These are phyloP conservation scores for Pseudopleuronectes americanus DNA, from an alignment of 2,797 vertebrate species.

Conservation along the genomic window DNA sequence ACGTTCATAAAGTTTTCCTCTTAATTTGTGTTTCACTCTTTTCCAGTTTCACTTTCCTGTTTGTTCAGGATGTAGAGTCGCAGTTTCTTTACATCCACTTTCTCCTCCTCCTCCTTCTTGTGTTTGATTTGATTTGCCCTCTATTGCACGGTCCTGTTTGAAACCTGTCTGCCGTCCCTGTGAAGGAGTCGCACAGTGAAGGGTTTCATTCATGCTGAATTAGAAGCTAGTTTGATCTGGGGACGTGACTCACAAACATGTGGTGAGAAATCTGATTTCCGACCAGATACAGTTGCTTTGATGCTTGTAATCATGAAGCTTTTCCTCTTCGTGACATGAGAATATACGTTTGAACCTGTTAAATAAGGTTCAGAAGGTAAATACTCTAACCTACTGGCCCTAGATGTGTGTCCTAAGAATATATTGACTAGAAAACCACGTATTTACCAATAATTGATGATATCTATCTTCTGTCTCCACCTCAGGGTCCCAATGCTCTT, in stretches of 20 bases:
- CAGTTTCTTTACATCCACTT: not conserved
- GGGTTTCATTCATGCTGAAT: conserved; percentile 48
- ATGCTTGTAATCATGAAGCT: conserved; percentile 34
- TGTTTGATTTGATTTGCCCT: conserved; percentile 17
- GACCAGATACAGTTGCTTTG: conserved; percentile 47
- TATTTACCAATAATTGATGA: not conserved
- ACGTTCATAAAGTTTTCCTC: not conserved
- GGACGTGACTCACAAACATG: conserved; percentile 36
- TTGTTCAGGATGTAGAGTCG: not conserved
- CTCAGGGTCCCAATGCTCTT: conserved; percentile 94
- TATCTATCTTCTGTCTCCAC: not conserved
- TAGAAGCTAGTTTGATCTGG: conserved; percentile 27
- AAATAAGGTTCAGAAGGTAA: conserved; percentile 16
- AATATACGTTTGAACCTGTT: conserved; percentile 4
- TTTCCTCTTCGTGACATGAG: conserved; percentile 16
- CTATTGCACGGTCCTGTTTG: not conserved
- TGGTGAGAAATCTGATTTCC: conserved; percentile 59
- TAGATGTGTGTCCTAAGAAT: not conserved
- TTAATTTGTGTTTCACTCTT: too few species aligned
- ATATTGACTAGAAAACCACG: conserved; percentile 1
- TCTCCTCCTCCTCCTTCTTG: not conserved
- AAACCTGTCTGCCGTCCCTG: conserved; percentile 15
- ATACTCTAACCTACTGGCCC: not conserved
- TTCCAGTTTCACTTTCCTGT: too few species aligned
- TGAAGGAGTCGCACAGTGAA: conserved; percentile 25